Evolutionary conservation across 2,888 invertebrate genomes (phyloP).

Genomic region (Thecocarcelia acutangulata): DNA sequence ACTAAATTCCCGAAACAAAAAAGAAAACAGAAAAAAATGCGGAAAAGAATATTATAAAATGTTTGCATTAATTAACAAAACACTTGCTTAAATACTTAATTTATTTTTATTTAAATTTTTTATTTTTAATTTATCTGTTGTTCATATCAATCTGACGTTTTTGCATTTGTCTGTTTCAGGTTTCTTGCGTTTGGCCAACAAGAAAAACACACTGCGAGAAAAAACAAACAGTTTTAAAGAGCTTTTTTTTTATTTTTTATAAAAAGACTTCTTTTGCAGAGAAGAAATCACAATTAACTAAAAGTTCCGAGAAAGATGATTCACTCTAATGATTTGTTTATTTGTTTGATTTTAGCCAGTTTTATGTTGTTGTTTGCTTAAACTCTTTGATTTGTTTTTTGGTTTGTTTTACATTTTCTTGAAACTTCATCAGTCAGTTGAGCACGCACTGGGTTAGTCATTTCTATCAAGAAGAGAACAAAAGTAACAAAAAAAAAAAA

Average conservation of each 20-base stretch:
- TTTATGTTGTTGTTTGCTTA: slow-evolving; percentile 26
- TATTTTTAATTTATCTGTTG: slow-evolving; percentile 35
- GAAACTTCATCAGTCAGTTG: slow-evolving; percentile 5
- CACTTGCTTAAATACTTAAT: slow-evolving; percentile 29
- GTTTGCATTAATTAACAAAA: slow-evolving; percentile 35
- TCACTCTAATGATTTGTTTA: slow-evolving; percentile 49
- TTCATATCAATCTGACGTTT: slow-evolving; percentile 37
- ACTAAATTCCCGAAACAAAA: neutral
- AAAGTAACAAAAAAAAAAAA: slow-evolving; percentile 19
- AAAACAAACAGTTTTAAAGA: neutral
- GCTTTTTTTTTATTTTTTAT: slow-evolving; percentile 11
- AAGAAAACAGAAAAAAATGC: slow-evolving; percentile 3
- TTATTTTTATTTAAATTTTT: neutral
- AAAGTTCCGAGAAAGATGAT: slow-evolving; percentile 30
- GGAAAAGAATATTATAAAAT: slow-evolving; percentile 8
- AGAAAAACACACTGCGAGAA: neutral
- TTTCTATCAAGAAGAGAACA: neutral
- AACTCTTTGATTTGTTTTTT: slow-evolving; percentile 30
- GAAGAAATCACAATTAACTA: slow-evolving; percentile 4
- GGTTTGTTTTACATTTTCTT: slow-evolving; percentile 5
- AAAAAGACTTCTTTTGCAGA: neutral
- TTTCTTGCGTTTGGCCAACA: slow-evolving; percentile 27
- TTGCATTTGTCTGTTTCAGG: neutral
- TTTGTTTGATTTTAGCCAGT: slow-evolving; percentile 36
- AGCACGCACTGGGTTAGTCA: slow-evolving; percentile 59